Percentiles rank a stretch among this genome's conserved stretches.
Evolutionary conservation across 2,888 invertebrate genomes (phyloP).

Genomic region (Laspeyria flexula): DNA sequence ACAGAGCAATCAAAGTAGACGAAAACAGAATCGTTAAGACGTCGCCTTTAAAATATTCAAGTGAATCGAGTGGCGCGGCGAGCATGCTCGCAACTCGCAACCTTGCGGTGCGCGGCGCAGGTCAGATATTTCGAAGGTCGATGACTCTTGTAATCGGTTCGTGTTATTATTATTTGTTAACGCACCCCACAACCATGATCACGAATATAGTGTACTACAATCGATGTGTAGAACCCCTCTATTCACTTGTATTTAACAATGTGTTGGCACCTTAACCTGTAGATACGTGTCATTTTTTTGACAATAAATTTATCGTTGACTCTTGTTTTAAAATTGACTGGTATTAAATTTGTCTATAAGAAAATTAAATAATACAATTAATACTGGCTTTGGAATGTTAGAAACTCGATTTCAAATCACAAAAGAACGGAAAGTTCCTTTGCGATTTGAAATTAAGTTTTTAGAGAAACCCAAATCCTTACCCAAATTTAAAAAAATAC

Average conservation of each 20-base stretch:
- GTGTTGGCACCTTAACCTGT: too few species aligned
- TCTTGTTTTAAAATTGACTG: too few species aligned
- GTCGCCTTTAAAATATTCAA: conserved; percentile 38
- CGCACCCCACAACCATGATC: conserved; percentile 53
- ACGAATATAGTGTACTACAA: conserved; percentile 11
- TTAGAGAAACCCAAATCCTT: too few species aligned
- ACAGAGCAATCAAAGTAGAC: too few species aligned
- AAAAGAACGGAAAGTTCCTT: too few species aligned
- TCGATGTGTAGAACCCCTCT: conserved; percentile 48
- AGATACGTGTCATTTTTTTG: conserved; percentile 23
- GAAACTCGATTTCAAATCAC: too few species aligned
- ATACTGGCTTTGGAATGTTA: too few species aligned
- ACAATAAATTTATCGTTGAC: too few species aligned
- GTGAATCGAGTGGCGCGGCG: conserved; percentile 35
- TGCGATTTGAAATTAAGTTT: too few species aligned
- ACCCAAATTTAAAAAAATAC: too few species aligned
- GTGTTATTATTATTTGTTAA: conserved; percentile 80
- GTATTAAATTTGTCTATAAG: too few species aligned
- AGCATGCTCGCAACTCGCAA: conserved; percentile 68
- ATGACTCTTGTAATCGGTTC: conserved; percentile 79
- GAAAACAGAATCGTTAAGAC: conserved; percentile 24
- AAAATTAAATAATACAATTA: too few species aligned
- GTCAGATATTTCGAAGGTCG: conserved; percentile 86
- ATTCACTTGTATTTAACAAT: conserved; percentile 30
- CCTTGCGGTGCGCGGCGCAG: conserved; percentile 80